Base-by-base conservation (phyloP, 2,797 vertebrate species). In the Onychomys torridus region DNA sequence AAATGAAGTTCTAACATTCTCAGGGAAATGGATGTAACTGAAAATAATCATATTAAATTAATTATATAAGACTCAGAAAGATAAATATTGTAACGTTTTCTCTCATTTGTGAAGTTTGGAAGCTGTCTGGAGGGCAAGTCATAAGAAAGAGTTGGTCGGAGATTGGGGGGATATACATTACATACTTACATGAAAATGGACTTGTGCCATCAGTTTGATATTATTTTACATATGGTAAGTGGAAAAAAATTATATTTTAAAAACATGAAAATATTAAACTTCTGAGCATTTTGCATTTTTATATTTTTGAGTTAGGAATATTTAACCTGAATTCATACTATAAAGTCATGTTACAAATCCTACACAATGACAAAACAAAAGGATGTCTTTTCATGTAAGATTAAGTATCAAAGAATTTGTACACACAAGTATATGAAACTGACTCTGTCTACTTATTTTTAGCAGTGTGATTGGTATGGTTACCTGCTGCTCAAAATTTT, bases 351-450 rank as follows among this genome's bases (percentile, higher is more conserved):
- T 91, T 84, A 86, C 0, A 90, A 84, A 90, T 59, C 9, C 19
- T 81, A 23, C 73, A 93, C 19, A n/a, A 49, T 27, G 10, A 75
- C 23, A 91, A 65, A 59, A 61, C 91, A 10, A 52, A 67, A 43
- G 69, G 0, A 29, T 78, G 0, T n/a, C 0, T 63, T 96, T 94
- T 88, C 6, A 55, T 52, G 1, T 71, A 34, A 69, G 34, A 69
- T 43, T 57, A 87, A 94, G 34, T 57, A 21, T 1, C 19, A 13
- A 46, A 67, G 12, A 83, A 76, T 0, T 0, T 83, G 10, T 52
- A 32, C 9, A 23, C 0, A 25, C 1, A 52, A 4, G 14, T 0
- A 5, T 29, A 88, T 27, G 34, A 55, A 40, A 12, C 37, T 23
- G 19, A 55, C 43, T n/a, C 10, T 73, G 11, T 94, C 29, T n/a